These are phyloP conservation scores for Drosophila niveifrons DNA, from an alignment of 2,888 invertebrate species.

Conservation along the genomic window DNA sequence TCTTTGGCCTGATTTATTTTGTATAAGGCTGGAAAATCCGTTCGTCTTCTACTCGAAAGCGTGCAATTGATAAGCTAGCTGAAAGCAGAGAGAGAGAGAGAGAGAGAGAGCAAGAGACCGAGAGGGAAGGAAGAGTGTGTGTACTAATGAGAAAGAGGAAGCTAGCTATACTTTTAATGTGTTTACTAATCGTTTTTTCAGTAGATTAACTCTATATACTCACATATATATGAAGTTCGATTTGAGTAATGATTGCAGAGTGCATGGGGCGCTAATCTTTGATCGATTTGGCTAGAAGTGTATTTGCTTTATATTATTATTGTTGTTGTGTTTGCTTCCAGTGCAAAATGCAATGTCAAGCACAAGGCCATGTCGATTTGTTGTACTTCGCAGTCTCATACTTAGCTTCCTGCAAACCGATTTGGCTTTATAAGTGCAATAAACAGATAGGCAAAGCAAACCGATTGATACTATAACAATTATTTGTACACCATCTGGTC, in stretches of 20 bases:
- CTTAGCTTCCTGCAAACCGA: constrained; percentile 8
- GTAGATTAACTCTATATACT: constrained; percentile 25
- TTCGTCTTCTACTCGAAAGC: not conserved
- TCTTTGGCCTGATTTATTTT: constrained; percentile 1
- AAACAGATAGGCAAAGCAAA: constrained; percentile 19
- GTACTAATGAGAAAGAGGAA: not conserved
- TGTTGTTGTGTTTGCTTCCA: not conserved
- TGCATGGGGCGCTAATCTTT: constrained; percentile 23
- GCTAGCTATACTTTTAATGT: constrained; percentile 18
- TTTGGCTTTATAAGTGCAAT: constrained; percentile 28
- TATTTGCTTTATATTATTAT: not conserved
- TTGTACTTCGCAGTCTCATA: constrained; percentile 4
- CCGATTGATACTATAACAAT: constrained; percentile 4
- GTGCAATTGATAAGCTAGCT: constrained; percentile 21
- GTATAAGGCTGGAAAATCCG: not conserved
- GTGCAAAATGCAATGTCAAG: constrained; percentile 37
- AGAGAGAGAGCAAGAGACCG: not conserved
- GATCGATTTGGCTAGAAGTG: constrained; percentile 10
- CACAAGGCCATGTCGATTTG: constrained; percentile 36
- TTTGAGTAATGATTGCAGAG: constrained; percentile 15
- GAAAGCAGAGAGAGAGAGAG: not conserved
- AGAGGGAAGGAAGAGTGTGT: not conserved
- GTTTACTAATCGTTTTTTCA: constrained; percentile 26
- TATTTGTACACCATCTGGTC: constrained; percentile 32
- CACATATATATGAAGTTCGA: constrained; percentile 18